phyloP scores from a whole-genome alignment of 2,113 vertebrate genomes.

The Dasypus novemcinctus region DNA sequence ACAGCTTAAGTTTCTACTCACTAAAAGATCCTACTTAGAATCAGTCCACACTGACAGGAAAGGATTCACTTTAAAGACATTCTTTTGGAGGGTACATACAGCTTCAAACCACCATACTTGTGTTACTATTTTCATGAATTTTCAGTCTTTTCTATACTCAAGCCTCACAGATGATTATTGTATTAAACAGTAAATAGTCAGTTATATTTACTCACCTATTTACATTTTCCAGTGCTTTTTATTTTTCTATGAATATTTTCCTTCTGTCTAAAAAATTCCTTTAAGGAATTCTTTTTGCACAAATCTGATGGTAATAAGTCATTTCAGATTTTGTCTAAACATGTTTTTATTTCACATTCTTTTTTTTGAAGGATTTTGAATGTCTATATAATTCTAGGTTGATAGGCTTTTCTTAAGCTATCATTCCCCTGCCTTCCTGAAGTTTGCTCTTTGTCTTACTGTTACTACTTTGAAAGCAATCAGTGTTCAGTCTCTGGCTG shows the following conservation, averaged over 20 bases:
- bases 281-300: background rate
- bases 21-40: too few species aligned
- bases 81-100: too few species aligned
- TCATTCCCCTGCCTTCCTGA: background rate
- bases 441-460: background rate
- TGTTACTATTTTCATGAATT: background rate
- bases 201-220: background rate
- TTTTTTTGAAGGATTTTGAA: background rate
- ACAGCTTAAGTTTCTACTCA: too few species aligned
- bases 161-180: background rate
- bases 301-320: background rate
- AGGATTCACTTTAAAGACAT: too few species aligned
- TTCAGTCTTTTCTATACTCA: background rate
- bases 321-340: background rate
- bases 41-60: too few species aligned
- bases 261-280: background rate
- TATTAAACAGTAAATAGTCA: background rate
- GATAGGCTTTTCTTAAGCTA: background rate
- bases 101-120: rapidly evolving
- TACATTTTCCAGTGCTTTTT: background rate
- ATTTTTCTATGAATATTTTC: background rate
- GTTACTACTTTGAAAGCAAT: background rate
- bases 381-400: background rate
- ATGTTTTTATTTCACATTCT: background rate
- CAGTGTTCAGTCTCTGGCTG: background rate